Base-by-base conservation (phyloP, 2,888 invertebrate species). In the Coremacera marginata region DNA sequence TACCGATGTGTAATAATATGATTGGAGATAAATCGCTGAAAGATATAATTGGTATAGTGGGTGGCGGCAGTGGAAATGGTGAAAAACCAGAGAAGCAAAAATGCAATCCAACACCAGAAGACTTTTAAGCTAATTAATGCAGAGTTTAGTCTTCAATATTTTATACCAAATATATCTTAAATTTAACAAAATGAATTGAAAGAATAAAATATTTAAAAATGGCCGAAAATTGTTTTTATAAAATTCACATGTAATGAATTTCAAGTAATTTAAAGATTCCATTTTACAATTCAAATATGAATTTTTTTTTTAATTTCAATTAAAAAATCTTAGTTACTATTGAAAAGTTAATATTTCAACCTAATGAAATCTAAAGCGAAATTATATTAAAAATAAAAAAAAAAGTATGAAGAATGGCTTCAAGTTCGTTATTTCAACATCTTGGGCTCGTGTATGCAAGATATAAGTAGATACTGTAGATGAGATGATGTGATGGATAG, bases 21-120 rank as follows among this genome's bases (percentile, higher is more conserved):
- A 82, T 88, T 76, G 86, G 84, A 1, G 86, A 86, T 14, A 83
- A 79, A 22, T 68, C 83, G 0, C 7, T 88, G 16, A 67, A 70
- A 14, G 88, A 87, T 78, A 7, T 88, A 11, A 70, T 88, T 49
- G 83, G 9, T 2, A 70, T 84, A 0, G 78, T 86, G 22, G 78
- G 74, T 16, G 84, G 84, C 5, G 83, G 82, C 19, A 78, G 82
- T 14, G 78, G 77, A n/a, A 78, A 80, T 44, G 78, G 74, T 14
- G 65, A 49, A 3, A 70, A 67, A 11, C 19, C 78, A 5, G 79
- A 80, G 22, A 74, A 77, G 70, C 76, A 70, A 9, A 60, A 78
- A 3, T 82, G 82, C 57, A 27, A 80, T 2, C 80, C 82, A 49
- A 70, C 80, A 57, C 67, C 75, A 51, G 74, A 78, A 31, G 27